A percentile compares a stretch with the other conserved stretches of the same genome.
phyloP scores from a whole-genome alignment of 1,140 invertebrate genomes.

The Pantala flavescens region DNA sequence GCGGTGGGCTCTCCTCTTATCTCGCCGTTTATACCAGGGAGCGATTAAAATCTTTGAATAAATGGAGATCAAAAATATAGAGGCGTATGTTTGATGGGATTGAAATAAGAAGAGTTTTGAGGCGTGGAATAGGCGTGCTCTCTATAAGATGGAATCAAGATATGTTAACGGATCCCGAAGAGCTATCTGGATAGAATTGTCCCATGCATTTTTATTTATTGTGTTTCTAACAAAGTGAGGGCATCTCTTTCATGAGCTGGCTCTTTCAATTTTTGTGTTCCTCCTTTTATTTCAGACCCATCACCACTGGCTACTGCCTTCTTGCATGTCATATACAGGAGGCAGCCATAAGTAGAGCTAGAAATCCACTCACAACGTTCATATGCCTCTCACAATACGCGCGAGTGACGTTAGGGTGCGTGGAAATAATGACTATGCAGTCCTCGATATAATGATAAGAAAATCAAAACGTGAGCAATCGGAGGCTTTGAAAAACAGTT shows the following conservation, averaged over 20 bases:
- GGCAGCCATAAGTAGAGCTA: too few species aligned
- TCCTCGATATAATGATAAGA: too few species aligned
- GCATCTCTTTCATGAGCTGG: background rate
- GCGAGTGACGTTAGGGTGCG: too few species aligned
- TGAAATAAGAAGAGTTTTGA: background rate
- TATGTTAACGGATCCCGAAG: background rate
- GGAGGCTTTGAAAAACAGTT: too few species aligned
- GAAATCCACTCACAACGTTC: too few species aligned
- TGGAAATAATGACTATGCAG: too few species aligned
- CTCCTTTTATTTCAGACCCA: background rate
- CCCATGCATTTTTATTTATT: background rate
- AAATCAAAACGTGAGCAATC: too few species aligned
- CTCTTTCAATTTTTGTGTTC: background rate
- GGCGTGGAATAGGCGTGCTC: background rate
- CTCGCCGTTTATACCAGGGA: background rate
- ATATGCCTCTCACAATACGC: too few species aligned
- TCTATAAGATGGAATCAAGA: background rate
- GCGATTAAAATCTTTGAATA: slow-evolving; percentile 5
- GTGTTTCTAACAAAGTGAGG: background rate
- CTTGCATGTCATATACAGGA: background rate
- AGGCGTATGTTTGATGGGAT: background rate
- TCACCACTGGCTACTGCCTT: background rate
- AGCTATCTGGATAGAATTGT: background rate
- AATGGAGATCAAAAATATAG: background rate
- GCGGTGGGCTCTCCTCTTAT: background rate